These are phyloP conservation scores for Synergus laeviventris DNA, from an alignment of 2,888 invertebrate genomes.

Conservation along the genomic window DNA sequence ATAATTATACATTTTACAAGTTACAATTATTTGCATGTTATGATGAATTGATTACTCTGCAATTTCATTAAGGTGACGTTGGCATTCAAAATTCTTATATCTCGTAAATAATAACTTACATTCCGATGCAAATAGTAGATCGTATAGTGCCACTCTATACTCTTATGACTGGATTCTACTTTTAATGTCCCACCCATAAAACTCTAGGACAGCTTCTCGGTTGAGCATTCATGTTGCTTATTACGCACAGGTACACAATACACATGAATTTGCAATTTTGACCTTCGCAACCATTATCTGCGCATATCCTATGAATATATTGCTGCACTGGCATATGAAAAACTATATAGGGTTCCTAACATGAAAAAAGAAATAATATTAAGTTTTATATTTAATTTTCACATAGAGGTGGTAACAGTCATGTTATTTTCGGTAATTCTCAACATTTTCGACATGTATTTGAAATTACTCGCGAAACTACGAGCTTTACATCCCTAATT, in stretches of 20 bases:
- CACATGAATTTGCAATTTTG: conserved; percentile 3
- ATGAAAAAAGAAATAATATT: too few species aligned
- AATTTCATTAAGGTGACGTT: not conserved
- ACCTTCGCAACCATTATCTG: conserved; percentile 11
- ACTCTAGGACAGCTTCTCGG: conserved; percentile 23
- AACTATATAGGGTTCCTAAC: conserved; percentile 7
- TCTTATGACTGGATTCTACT: conserved; percentile 7
- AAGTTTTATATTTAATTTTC: too few species aligned
- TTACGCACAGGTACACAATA: conserved; percentile 4
- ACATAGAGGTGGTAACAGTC: too few species aligned
- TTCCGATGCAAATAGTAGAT: conserved; percentile 28
- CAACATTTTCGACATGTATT: too few species aligned
- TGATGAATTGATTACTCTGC: conserved; percentile 1
- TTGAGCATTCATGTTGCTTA: conserved; percentile 5
- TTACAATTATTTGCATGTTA: not conserved
- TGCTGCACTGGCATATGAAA: not conserved
- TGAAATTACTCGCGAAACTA: too few species aligned
- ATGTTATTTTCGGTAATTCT: too few species aligned
- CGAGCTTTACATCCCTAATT: too few species aligned
- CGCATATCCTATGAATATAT: not conserved
- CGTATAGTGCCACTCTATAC: not conserved
- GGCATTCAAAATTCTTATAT: not conserved
- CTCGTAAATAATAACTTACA: not conserved
- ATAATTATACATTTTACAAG: not conserved
- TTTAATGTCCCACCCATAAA: conserved; percentile 26